Percentiles rank a stretch among this genome's conserved stretches.
Evolutionary conservation across 2,888 invertebrate genomes (phyloP).

Genomic region (Cephonodes hylas): DNA sequence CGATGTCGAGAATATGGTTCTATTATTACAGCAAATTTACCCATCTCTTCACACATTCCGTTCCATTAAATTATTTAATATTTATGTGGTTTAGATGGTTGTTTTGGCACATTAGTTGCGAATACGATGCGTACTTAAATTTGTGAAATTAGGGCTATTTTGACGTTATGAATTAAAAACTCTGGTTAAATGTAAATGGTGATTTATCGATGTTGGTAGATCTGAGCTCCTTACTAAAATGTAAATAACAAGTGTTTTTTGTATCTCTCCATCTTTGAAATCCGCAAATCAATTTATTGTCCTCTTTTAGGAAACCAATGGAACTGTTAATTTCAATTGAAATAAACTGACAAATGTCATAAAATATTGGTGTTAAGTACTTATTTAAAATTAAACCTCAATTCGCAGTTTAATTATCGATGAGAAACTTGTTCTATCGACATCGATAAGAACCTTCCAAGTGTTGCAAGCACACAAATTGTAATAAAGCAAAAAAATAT

Average conservation of each 20-base stretch:
- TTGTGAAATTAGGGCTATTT: conserved; percentile 5
- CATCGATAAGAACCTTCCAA: conserved; percentile 5
- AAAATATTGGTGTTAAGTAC: no score
- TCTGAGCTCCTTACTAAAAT: not conserved
- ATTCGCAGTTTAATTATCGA: not conserved
- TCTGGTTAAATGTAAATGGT: conserved; percentile 2
- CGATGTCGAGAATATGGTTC: not conserved
- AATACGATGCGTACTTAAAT: conserved; percentile 41
- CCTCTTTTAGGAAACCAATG: no score
- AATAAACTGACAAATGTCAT: no score
- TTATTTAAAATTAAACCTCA: not conserved
- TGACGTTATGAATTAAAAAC: not conserved
- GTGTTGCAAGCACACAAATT: conserved; percentile 1
- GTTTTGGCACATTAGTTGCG: conserved; percentile 28
- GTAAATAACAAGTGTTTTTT: not conserved
- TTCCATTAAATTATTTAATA: conserved; percentile 31
- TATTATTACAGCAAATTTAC: conserved; percentile 11
- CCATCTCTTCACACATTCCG: conserved; percentile 47
- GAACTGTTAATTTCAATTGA: not conserved
- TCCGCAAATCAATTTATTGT: no score
- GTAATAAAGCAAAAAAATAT: conserved; percentile 7
- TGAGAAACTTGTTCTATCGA: not conserved
- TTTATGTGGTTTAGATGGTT: conserved; percentile 23
- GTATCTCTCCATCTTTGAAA: not conserved
- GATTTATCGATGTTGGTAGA: conserved; percentile 3